Conservation (phyloP, 2,888 invertebrate genomes). For the Harpalus rubripes region DNA sequence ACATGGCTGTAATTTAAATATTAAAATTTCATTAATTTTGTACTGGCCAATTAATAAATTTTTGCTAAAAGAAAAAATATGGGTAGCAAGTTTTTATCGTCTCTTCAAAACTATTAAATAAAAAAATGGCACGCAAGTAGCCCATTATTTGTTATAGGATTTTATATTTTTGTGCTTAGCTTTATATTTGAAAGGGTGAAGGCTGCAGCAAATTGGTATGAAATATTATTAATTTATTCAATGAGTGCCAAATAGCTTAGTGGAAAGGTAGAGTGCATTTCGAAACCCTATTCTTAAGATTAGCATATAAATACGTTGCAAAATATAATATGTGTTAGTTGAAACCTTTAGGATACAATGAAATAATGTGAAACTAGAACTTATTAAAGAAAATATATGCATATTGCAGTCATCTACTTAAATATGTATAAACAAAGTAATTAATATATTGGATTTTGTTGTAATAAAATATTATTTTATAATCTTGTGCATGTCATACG, state of each 20-base stretch:
- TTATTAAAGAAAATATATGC: slow-evolving; percentile 7
- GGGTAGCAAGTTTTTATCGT: no score
- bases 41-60: no score
- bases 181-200: neutral
- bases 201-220: neutral
- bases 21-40: no score
- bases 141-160: no score
- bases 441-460: neutral
- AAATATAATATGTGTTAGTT: slow-evolving; percentile 11
- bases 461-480: no score
- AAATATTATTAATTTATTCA: slow-evolving; percentile 21
- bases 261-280: neutral
- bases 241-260: slow-evolving; percentile 14
- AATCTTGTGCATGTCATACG: neutral
- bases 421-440: neutral
- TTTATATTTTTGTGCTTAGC: neutral
- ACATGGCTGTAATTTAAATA: no score
- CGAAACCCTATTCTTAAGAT: slow-evolving; percentile 11
- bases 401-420: neutral
- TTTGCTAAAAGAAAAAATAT: no score
- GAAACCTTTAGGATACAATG: slow-evolving; percentile 7
- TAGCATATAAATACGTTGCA: slow-evolving; percentile 37
- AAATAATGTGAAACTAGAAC: neutral
- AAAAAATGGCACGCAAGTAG: no score
- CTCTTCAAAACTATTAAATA: no score